Evolutionary conservation across 2,888 invertebrate species (phyloP).

Genomic region (Ptilodon capucinus): DNA sequence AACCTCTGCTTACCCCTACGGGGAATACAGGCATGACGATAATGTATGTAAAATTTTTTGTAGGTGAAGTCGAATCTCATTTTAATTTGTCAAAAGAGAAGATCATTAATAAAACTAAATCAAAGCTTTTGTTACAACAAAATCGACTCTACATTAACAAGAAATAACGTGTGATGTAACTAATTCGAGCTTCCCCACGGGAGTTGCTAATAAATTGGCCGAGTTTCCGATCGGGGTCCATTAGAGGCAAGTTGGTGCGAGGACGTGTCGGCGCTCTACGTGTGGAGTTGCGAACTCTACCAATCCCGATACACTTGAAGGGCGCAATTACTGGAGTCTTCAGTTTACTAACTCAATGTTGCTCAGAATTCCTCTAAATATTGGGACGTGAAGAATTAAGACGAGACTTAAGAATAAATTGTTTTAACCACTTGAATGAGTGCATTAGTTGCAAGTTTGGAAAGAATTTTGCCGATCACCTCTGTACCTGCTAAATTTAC

Average conservation of each 20-base stretch:
- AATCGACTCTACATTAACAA: conserved; percentile 18
- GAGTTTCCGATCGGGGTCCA: conserved; percentile 50
- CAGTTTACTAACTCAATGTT: conserved; percentile 23
- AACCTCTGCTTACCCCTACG: no score
- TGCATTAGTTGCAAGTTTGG: no score
- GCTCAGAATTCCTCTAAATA: conserved; percentile 11
- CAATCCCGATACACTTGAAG: conserved; percentile 44
- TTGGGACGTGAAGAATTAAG: not conserved
- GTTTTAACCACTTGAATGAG: no score
- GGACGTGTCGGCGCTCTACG: conserved; percentile 41
- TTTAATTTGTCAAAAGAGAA: not conserved
- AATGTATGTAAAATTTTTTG: no score
- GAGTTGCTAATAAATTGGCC: conserved; percentile 55
- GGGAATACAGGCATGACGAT: no score
- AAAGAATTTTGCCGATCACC: no score
- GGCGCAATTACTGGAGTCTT: conserved; percentile 39
- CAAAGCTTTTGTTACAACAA: conserved; percentile 6
- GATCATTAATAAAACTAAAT: not conserved
- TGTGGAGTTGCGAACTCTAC: conserved; percentile 45
- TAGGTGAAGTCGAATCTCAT: no score
- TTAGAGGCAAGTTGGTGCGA: conserved; percentile 40
- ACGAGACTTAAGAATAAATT: no score
- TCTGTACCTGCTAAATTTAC: no score
- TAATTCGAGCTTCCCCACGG: conserved; percentile 41
- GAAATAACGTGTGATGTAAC: conserved; percentile 37